Percentiles rank a stretch among this genome's conserved stretches.
Conservation (phyloP, 2,888 invertebrate species). For the Stegana nigrithorax region DNA sequence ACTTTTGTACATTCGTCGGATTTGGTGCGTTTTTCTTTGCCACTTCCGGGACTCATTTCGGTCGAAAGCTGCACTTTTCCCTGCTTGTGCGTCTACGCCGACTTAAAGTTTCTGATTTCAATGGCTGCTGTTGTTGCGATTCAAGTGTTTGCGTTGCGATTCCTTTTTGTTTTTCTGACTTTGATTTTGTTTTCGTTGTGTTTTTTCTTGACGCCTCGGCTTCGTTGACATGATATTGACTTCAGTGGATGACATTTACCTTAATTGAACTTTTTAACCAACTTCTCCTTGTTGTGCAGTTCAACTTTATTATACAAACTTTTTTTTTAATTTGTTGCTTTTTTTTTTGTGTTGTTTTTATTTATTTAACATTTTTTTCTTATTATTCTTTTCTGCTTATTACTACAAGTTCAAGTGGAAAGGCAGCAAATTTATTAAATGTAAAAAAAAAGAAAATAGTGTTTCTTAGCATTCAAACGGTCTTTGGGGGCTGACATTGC, state of each 20-base stretch:
- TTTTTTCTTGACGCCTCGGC: conserved; percentile 16
- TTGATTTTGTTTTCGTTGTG: too few species aligned
- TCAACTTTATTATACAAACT: too few species aligned
- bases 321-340: conserved; percentile 26
- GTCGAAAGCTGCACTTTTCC: conserved; percentile 36
- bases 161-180: background rate
- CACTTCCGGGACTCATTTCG: conserved; percentile 52
- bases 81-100: too few species aligned
- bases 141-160: conserved; percentile 25
- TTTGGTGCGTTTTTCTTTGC: conserved; percentile 19
- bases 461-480: too few species aligned
- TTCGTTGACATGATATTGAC: conserved; percentile 36
- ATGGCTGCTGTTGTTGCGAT: background rate
- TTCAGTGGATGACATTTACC: conserved; percentile 31
- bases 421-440: background rate
- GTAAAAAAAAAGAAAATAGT: conserved; percentile 40
- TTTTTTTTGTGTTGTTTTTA: conserved; percentile 39
- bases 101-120: background rate
- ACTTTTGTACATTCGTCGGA: background rate
- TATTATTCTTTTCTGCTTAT: too few species aligned
- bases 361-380: too few species aligned
- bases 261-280: conserved; percentile 18
- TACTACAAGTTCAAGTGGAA: too few species aligned
- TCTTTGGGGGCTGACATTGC: conserved; percentile 57
- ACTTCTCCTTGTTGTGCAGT: too few species aligned